Evolutionary conservation across 2,113 vertebrate species (phyloP).

Genomic region (Halcyon senegalensis): DNA sequence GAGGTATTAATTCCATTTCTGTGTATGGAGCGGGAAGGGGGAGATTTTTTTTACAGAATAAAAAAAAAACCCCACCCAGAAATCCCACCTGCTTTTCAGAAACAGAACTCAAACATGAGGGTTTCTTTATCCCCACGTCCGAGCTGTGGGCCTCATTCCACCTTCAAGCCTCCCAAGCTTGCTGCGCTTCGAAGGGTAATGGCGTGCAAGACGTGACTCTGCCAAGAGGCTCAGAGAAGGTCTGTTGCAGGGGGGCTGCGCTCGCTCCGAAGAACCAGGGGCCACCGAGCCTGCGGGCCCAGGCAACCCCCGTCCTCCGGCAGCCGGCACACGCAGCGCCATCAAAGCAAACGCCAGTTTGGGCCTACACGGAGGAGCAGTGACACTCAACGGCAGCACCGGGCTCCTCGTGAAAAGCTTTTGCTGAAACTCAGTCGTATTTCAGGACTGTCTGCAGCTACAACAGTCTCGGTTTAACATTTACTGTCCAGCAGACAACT

Average conservation of each 20-base stretch:
- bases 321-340: not conserved
- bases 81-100: not conserved
- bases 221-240: not conserved
- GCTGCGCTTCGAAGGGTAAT: not conserved
- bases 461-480: not conserved
- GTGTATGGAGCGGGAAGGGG: not conserved
- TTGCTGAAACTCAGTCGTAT: not conserved
- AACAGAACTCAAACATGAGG: fast-evolving
- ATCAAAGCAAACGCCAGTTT: not conserved
- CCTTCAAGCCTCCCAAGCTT: not conserved
- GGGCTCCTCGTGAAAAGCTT: not conserved
- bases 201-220: not conserved
- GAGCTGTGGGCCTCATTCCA: not conserved
- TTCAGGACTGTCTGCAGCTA: not conserved
- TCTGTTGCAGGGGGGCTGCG: not conserved
- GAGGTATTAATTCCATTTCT: not conserved
- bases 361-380: not conserved
- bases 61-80: not conserved
- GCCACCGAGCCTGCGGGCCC: not conserved
- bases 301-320: not conserved
- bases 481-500: not conserved
- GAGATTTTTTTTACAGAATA: not conserved
- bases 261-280: not conserved
- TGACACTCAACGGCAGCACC: not conserved
- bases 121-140: not conserved